These are phyloP conservation scores for Rhinopithecus roxellana DNA, from an alignment of 2,113 vertebrate species.

Conservation along the genomic window DNA sequence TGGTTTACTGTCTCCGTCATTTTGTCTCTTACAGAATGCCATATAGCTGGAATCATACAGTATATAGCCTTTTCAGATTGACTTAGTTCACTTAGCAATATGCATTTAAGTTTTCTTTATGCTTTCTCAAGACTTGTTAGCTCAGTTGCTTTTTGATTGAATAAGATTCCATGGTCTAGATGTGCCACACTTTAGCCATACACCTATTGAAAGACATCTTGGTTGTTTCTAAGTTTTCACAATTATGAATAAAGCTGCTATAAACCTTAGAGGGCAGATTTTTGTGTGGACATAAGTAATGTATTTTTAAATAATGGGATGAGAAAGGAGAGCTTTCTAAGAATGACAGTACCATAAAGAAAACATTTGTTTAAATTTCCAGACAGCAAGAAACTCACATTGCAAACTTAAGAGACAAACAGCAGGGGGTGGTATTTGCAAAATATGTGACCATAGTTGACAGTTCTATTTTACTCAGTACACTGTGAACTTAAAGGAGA, in stretches of 20 bases:
- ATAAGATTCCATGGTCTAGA: not conserved
- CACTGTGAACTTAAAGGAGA: not conserved
- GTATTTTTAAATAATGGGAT: not conserved
- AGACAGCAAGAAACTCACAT: not conserved
- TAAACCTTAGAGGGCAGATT: not conserved
- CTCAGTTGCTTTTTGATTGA: not conserved
- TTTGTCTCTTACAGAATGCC: not conserved
- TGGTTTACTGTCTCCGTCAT: not conserved
- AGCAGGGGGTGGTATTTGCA: constrained; percentile 23
- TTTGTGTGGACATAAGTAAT: not conserved
- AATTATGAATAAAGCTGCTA: not conserved
- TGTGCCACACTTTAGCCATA: not conserved
- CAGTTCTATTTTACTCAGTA: not conserved
- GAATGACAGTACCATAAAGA: not conserved
- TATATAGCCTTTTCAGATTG: not conserved
- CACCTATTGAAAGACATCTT: not conserved
- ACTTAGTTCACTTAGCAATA: not conserved
- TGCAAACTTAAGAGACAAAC: not conserved
- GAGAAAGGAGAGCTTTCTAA: not conserved
- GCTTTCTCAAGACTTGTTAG: too few species aligned
- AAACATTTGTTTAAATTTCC: not conserved
- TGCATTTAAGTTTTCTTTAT: not conserved
- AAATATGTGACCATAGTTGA: not conserved
- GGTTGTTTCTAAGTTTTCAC: not conserved
- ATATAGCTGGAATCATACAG: not conserved